Percentiles rank a stretch among this genome's conserved stretches.
Conservation (phyloP, 2,888 invertebrate genomes). For the Caenorhabditis zanzibari region DNA sequence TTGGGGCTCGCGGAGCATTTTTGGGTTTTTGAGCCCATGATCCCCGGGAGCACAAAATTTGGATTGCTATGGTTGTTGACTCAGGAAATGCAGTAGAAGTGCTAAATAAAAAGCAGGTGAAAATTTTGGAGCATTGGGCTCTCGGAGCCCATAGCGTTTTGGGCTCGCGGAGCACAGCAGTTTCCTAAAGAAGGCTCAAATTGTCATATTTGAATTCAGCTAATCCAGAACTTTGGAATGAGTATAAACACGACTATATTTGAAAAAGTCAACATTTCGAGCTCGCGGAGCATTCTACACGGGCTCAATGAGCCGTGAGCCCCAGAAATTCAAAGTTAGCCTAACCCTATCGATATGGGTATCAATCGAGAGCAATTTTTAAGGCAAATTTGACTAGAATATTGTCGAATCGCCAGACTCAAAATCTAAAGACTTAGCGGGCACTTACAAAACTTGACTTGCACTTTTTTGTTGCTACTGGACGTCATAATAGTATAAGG, state of each 20-base stretch:
- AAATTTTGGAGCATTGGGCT: not conserved
- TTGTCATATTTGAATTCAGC: not conserved
- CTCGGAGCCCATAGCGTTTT: not conserved
- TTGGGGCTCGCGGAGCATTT: no score
- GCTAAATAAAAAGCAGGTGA: no score
- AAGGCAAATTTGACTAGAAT: not conserved
- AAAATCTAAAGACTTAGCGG: not conserved
- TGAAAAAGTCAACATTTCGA: not conserved
- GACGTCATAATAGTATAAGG: constrained; percentile 50
- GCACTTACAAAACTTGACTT: constrained; percentile 75
- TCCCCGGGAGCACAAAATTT: no score
- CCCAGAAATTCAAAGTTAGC: not conserved
- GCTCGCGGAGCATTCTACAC: no score
- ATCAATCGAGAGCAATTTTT: not conserved
- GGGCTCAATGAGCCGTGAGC: no score
- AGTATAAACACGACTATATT: not conserved
- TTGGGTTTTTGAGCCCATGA: no score
- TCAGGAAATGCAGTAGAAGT: no score
- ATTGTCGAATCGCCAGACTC: not conserved
- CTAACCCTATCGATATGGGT: not conserved
- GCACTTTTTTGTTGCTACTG: constrained; percentile 72
- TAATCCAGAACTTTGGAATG: not conserved
- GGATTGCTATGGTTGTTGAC: no score
- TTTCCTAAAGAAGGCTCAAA: not conserved
- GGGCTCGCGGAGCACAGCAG: not conserved